Evolutionary conservation across 2,113 vertebrate species (phyloP).

Genomic region (Podarcis muralis): DNA sequence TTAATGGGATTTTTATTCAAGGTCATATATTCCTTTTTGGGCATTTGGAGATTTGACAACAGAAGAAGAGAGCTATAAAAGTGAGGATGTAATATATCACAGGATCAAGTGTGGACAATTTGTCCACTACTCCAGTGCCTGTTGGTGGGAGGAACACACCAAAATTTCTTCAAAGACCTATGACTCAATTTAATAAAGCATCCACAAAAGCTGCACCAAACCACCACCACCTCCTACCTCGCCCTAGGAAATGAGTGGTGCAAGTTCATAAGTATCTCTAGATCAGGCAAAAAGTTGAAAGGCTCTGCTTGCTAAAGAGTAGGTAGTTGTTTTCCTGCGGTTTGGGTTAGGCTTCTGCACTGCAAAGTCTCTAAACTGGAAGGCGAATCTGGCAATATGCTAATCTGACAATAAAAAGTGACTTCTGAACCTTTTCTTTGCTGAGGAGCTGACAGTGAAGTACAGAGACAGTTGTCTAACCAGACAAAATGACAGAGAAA

Average conservation of each 20-base stretch:
- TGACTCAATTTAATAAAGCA: conserved; percentile 50
- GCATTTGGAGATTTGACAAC: conserved; percentile 62
- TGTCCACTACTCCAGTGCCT: conserved; percentile 66
- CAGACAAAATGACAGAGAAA: conserved; percentile 79
- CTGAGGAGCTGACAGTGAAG: conserved; percentile 79
- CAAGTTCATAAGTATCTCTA: conserved; percentile 53
- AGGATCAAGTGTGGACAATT: conserved; percentile 65
- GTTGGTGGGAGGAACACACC: conserved; percentile 55
- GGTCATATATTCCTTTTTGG: conserved; percentile 48
- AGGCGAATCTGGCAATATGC: conserved; percentile 80
- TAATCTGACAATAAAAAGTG: conserved; percentile 74
- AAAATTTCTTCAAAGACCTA: conserved; percentile 41
- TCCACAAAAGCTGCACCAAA: conserved; percentile 32
- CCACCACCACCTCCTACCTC: too few relatives aligned
- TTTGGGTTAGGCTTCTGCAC: conserved; percentile 71
- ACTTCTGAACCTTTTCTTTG: conserved; percentile 77
- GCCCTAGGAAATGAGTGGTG: conserved; percentile 41
- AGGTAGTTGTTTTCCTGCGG: conserved; percentile 67
- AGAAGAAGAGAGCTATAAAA: conserved; percentile 71
- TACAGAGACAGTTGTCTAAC: conserved; percentile 78
- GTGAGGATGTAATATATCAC: conserved; percentile 69
- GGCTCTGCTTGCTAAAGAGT: conserved; percentile 70
- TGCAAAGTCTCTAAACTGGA: conserved; percentile 71
- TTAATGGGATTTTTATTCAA: conserved; percentile 66
- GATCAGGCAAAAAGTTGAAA: conserved; percentile 74